Conservation (phyloP, 2,888 invertebrate species). For the Leptopterna dolabrata region DNA sequence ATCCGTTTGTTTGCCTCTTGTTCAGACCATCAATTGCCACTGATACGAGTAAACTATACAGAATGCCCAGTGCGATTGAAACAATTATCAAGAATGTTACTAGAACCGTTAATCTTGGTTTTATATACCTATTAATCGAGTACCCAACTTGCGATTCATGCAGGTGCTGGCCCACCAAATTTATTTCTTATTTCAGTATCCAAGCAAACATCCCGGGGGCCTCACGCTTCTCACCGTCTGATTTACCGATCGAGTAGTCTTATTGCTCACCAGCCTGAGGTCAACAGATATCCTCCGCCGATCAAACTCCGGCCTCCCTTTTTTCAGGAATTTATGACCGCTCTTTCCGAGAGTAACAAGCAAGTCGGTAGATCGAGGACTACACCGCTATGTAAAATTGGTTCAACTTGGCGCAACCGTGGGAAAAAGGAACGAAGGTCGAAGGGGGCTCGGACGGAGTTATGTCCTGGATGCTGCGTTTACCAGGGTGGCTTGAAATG, state of each 20-base stretch:
- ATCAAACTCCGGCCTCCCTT: conserved; percentile 20
- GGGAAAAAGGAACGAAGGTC: neutral
- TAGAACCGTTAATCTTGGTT: too few relatives aligned
- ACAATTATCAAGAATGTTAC: too few relatives aligned
- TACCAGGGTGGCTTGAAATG: neutral
- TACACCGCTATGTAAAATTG: conserved; percentile 34
- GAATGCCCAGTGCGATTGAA: too few relatives aligned
- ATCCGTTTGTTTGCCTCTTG: too few relatives aligned
- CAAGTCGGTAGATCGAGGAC: conserved; percentile 21
- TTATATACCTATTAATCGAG: too few relatives aligned
- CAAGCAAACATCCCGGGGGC: conserved; percentile 46
- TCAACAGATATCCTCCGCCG: conserved; percentile 44
- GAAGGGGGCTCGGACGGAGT: neutral
- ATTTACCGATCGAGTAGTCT: conserved; percentile 51
- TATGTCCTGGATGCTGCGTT: neutral
- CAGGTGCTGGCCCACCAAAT: conserved; percentile 28
- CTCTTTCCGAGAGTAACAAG: conserved; percentile 33
- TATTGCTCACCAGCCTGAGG: conserved; percentile 48
- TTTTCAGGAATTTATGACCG: conserved; percentile 32
- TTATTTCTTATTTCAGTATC: conserved; percentile 50
- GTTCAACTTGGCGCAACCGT: conserved; percentile 30
- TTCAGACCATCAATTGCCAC: too few relatives aligned
- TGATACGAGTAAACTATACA: too few relatives aligned
- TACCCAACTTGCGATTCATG: conserved; percentile 2
- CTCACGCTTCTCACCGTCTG: conserved; percentile 51